A percentile compares a stretch with the other conserved stretches of the same genome.
Conservation (phyloP, 2,113 vertebrate genomes). For the Stomatorhinus ivindoensis region DNA sequence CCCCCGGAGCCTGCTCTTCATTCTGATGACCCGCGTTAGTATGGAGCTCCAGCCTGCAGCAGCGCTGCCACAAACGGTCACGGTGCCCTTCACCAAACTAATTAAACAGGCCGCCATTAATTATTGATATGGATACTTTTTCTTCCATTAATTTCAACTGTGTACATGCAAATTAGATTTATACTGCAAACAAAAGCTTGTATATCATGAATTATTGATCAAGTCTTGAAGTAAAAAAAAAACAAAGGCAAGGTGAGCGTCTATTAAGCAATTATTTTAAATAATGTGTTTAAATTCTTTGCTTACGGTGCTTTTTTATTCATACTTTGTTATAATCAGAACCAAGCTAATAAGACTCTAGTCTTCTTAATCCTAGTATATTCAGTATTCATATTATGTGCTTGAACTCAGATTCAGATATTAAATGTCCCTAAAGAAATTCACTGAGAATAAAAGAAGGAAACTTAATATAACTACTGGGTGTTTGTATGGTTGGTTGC, state of each 20-base stretch:
- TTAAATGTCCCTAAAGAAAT: constrained; percentile 6
- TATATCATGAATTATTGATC: constrained; percentile 49
- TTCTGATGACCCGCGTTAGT: not conserved
- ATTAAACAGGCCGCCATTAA: not conserved
- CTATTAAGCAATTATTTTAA: constrained; percentile 10
- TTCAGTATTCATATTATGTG: not conserved
- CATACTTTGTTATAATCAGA: not conserved
- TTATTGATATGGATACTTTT: constrained; percentile 4
- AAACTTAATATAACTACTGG: not conserved
- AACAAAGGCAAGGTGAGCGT: constrained; percentile 20
- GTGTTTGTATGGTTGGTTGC: not conserved
- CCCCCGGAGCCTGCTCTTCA: not conserved
- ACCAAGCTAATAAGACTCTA: not conserved
- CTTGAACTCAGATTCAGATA: constrained; percentile 5
- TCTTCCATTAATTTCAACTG: constrained; percentile 2
- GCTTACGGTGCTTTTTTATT: constrained; percentile 11
- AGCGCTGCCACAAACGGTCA: not conserved
- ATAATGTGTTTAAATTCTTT: constrained; percentile 1
- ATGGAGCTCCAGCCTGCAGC: not conserved
- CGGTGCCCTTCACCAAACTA: not conserved
- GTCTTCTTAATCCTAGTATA: not conserved
- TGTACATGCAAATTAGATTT: constrained; percentile 34
- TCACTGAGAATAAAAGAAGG: not conserved
- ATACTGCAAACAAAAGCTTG: constrained; percentile 35
- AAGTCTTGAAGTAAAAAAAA: constrained; percentile 27